A percentile compares a stretch with the other conserved stretches of the same genome.
Evolutionary conservation across 35 echinoderm and acorn worm genomes (phyloP).

Genomic region (Ophiothrix spiculata): DNA sequence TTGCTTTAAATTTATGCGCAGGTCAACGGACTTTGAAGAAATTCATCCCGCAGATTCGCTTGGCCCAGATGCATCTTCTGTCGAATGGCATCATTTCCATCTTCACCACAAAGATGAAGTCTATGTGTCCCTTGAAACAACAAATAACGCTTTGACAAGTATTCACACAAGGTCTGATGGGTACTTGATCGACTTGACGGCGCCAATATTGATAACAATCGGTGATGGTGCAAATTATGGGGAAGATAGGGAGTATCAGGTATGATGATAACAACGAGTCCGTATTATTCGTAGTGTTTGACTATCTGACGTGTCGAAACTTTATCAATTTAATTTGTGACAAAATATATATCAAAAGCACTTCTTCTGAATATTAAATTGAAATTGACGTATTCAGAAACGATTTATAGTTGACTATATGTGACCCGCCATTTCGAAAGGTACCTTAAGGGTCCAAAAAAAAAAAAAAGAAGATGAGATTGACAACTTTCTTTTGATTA

Average conservation of each 20-base stretch:
- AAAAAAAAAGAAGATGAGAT: too few relatives aligned
- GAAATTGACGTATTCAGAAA: too few relatives aligned
- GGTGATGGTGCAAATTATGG: slow-evolving; percentile 37
- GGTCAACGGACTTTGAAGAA: slow-evolving; percentile 20
- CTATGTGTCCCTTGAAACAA: slow-evolving; percentile 23
- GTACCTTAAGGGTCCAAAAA: too few relatives aligned
- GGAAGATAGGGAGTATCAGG: slow-evolving; percentile 36
- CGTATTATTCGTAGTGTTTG: too few relatives aligned
- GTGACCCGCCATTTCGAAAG: too few relatives aligned
- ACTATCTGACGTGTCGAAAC: too few relatives aligned
- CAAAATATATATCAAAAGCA: too few relatives aligned
- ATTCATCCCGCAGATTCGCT: slow-evolving; percentile 44
- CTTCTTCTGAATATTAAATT: too few relatives aligned
- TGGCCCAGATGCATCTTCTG: neutral
- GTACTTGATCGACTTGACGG: slow-evolving; percentile 36
- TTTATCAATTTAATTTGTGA: too few relatives aligned
- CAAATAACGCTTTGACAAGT: slow-evolving; percentile 28
- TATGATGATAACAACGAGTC: slow-evolving; percentile 1
- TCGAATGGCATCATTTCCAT: slow-evolving; percentile 67
- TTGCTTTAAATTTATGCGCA: too few relatives aligned
- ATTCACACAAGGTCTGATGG: slow-evolving; percentile 21
- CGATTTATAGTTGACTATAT: too few relatives aligned
- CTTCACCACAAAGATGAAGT: slow-evolving; percentile 50
- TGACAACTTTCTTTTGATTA: too few relatives aligned
- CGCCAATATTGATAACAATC: slow-evolving; percentile 20